Evolutionary conservation across 2,797 vertebrate genomes (phyloP).

Genomic region (Myotis pilosus): DNA sequence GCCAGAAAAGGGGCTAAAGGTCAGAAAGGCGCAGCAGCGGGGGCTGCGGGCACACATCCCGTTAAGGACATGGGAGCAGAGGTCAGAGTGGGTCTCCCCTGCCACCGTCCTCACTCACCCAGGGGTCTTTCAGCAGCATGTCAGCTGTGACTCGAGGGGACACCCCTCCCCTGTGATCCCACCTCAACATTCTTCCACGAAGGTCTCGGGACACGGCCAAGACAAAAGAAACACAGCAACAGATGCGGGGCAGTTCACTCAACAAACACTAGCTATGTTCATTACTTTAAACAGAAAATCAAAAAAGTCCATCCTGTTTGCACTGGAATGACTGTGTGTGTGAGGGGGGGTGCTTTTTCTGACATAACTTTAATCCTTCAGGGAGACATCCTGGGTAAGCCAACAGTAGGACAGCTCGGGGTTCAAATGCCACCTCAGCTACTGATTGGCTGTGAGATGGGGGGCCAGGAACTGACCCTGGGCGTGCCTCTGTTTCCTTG

Average conservation of each 20-base stretch:
- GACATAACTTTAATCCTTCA: neutral
- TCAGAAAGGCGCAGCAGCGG: neutral
- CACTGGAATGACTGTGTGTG: neutral
- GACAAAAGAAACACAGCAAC: accelerated
- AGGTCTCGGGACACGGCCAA: neutral
- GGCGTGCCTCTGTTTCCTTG: neutral
- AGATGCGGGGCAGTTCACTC: accelerated
- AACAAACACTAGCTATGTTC: accelerated
- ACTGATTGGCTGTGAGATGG: neutral
- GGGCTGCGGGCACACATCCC: neutral
- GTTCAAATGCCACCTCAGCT: neutral
- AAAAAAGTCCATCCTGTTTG: neutral
- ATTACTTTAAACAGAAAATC: neutral
- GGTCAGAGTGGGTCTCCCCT: neutral
- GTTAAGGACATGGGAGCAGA: neutral
- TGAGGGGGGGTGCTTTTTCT: neutral
- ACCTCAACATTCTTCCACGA: neutral
- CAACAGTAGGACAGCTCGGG: neutral
- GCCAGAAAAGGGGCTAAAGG: neutral
- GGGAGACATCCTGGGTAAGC: neutral
- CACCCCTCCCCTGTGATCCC: accelerated
- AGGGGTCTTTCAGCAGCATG: accelerated
- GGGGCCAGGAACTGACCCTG: neutral
- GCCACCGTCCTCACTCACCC: neutral
- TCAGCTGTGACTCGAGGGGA: accelerated